Percentiles rank a stretch among this genome's conserved stretches.
These are phyloP conservation scores for Hermetia illucens DNA, from an alignment of 1,140 invertebrate genomes.

Conservation along the genomic window DNA sequence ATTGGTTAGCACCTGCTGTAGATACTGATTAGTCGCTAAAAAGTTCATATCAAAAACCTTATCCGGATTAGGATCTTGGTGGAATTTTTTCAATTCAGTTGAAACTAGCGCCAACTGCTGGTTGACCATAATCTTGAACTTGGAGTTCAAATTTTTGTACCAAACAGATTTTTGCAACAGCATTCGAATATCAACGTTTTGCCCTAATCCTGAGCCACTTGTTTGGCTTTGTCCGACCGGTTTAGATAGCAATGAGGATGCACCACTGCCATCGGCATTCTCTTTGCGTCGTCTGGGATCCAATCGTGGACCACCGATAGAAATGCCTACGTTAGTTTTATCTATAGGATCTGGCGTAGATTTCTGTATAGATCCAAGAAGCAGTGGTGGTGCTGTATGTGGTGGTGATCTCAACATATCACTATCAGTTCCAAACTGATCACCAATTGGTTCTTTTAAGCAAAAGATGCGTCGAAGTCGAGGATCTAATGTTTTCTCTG, in stretches of 20 bases:
- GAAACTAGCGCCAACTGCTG: conserved; percentile 44
- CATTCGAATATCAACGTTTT: conserved; percentile 36
- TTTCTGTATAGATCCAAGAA: too few relatives aligned
- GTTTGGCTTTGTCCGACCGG: too few relatives aligned
- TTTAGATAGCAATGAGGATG: too few relatives aligned
- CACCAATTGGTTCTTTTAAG: conserved; percentile 17
- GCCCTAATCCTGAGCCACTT: conserved; percentile 5
- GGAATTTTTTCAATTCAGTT: conserved; percentile 39
- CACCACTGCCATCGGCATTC: too few relatives aligned
- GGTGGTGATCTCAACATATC: too few relatives aligned
- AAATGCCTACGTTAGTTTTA: too few relatives aligned
- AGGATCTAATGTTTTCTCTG: conserved; percentile 54
- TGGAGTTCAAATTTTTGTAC: conserved; percentile 48
- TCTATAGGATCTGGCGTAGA: too few relatives aligned
- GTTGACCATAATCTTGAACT: conserved; percentile 50
- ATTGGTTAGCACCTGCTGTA: conserved; percentile 40
- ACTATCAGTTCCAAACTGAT: neutral
- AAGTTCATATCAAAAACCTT: conserved; percentile 37
- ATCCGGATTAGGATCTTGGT: conserved; percentile 33
- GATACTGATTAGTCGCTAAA: conserved; percentile 34
- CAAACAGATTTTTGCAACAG: conserved; percentile 45
- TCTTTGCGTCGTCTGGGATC: conserved; percentile 10
- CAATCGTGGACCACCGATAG: conserved; percentile 13
- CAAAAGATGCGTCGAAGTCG: conserved; percentile 58
- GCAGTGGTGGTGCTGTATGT: neutral